Conservation (phyloP, 2,888 invertebrate species). For the Embidobia sp. region DNA sequence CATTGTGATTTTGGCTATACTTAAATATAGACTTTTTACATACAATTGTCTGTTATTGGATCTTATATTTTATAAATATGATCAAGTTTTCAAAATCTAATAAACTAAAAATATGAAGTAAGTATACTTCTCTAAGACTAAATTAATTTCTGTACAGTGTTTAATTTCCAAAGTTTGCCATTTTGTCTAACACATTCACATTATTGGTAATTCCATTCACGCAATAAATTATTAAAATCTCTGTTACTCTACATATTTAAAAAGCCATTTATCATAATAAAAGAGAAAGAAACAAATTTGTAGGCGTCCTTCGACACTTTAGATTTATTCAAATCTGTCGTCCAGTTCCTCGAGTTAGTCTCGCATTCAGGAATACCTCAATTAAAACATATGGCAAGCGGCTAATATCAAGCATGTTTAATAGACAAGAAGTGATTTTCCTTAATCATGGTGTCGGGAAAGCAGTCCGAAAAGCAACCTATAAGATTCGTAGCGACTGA, state of each 20-base stretch:
- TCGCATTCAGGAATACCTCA: constrained; percentile 9
- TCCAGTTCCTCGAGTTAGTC: background rate
- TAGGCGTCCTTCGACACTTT: background rate
- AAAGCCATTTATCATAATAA: constrained; percentile 21
- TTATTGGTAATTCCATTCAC: no score
- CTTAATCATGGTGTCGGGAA: constrained; percentile 64
- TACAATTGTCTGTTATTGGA: no score
- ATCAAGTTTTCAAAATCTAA: no score
- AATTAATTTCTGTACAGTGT: no score
- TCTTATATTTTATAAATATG: no score
- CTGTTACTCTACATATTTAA: constrained; percentile 6
- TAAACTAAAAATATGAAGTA: no score
- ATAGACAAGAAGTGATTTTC: constrained; percentile 37
- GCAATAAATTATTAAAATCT: no score
- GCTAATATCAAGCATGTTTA: constrained; percentile 3
- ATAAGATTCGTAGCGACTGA: constrained; percentile 66
- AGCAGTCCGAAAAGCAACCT: constrained; percentile 68
- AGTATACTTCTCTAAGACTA: no score
- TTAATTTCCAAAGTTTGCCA: no score
- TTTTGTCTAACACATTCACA: no score
- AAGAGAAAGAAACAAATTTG: constrained; percentile 4
- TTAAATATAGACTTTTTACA: no score
- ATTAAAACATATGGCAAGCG: constrained; percentile 38
- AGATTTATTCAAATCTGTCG: constrained; percentile 1
- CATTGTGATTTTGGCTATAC: no score